Base-by-base conservation (phyloP, 1,140 invertebrate species). In the Ectropis grisescens region DNA sequence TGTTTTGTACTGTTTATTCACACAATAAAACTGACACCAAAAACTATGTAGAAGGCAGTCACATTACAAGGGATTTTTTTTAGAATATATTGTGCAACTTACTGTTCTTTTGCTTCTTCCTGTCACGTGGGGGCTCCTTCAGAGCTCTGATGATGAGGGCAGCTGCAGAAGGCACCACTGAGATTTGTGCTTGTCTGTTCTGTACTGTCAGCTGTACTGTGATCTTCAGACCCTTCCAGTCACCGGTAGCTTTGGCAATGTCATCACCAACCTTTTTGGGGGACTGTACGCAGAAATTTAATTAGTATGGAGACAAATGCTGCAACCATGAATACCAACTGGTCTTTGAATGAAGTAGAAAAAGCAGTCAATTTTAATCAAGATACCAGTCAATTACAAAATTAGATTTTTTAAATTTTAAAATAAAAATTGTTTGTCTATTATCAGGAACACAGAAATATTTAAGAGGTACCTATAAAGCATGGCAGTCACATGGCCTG, bases 241-340 rank as follows among this genome's bases (percentile, higher is more conserved):
- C 98, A 32, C 91, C 87, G 8, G 98, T 99, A 1, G 96, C 95
- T 82, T 99, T 99, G 35, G 97, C 96, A 70, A 99, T 99, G 82
- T 99, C 98, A 87, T 99, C 98, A 87, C 98, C 98, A 67, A 99
- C 92, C 89, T 99, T 99, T 85, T 99, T 99, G 15, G 98, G 98
- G 26, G 97, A 97, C 93, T 96, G 59, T 49, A 84, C 71, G 41
- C 6, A 6, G 2, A 26, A 26, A 19, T 5, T 22, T 22, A 9
- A n/a, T n/a, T n/a, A n/a, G n/a, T n/a, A n/a, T n/a, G n/a, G n/a
- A n/a, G n/a, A n/a, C n/a, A n/a, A n/a, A n/a, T n/a, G n/a, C n/a
- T n/a, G n/a, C n/a, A n/a, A n/a, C n/a, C n/a, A n/a, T n/a, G n/a
- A n/a, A n/a, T n/a, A n/a, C n/a, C n/a, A n/a, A n/a, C n/a, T n/a